These are phyloP conservation scores for Catharus minimus DNA, from an alignment of 2,113 vertebrate species.

Conservation along the genomic window DNA sequence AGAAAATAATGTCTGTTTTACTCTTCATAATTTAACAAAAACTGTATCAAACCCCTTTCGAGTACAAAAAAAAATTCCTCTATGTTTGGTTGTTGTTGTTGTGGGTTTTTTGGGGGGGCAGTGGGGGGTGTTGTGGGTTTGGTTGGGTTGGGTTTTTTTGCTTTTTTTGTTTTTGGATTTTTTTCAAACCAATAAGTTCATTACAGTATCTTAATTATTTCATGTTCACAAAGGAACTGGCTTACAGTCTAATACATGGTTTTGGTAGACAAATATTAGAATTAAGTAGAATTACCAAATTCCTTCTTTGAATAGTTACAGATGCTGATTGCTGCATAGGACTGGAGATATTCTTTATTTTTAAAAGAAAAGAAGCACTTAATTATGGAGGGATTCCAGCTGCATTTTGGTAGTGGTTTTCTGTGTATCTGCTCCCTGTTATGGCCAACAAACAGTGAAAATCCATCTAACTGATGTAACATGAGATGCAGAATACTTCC, in stretches of 20 bases:
- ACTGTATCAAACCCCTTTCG: background rate
- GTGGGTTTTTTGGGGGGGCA: background rate
- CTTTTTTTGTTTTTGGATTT: background rate
- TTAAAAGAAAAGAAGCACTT: background rate
- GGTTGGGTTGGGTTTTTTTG: background rate
- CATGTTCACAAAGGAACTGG: background rate
- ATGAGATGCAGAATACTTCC: background rate
- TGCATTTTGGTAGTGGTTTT: background rate
- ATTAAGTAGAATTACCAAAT: background rate
- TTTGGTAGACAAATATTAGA: background rate
- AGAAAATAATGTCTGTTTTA: background rate
- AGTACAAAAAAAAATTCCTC: background rate
- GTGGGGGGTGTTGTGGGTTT: background rate
- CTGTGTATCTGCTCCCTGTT: background rate
- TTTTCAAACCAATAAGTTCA: background rate
- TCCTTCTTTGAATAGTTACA: constrained; percentile 10
- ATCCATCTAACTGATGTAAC: background rate
- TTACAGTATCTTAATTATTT: constrained; percentile 1
- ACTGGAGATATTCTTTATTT: background rate
- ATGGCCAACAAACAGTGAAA: background rate
- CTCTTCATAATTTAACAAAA: background rate
- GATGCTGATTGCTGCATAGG: background rate
- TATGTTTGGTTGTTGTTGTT: background rate
- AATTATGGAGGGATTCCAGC: background rate
- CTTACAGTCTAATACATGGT: background rate